A percentile compares a stretch with the other conserved stretches of the same genome.
phyloP scores from a whole-genome alignment of 2,113 vertebrate species.

The Lonchura striata region DNA sequence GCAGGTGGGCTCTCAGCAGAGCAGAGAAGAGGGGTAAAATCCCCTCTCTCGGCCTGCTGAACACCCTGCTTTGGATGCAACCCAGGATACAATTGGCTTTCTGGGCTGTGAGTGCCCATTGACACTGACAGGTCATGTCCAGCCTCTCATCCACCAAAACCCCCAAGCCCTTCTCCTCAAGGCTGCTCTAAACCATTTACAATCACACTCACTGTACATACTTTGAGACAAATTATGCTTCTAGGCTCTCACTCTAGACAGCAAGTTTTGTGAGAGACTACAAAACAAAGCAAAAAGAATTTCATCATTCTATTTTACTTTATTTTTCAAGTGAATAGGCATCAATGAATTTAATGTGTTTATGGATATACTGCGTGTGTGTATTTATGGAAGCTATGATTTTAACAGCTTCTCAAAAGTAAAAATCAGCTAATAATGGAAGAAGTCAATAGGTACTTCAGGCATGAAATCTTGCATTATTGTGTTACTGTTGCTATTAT shows the following conservation, averaged over 20 bases:
- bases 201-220: not conserved
- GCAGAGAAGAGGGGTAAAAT: not conserved
- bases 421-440: not conserved
- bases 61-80: not conserved
- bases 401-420: not conserved
- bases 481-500: not conserved
- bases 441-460: not conserved
- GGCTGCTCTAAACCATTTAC: not conserved
- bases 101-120: too few species aligned
- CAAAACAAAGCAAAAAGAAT: not conserved
- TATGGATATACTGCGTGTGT: not conserved
- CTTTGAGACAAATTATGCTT: not conserved
- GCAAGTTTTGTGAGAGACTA: not conserved
- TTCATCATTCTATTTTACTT: not conserved
- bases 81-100: accelerated
- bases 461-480: not conserved
- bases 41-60: not conserved
- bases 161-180: not conserved
- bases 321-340: not conserved
- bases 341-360: not conserved
- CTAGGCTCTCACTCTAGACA: not conserved
- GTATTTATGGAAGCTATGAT: not conserved
- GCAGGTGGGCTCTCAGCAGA: not conserved
- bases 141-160: not conserved
- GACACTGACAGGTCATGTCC: too few species aligned